phyloP scores from a whole-genome alignment of 1,140 invertebrate species.

The Drosophila ogumai region DNA sequence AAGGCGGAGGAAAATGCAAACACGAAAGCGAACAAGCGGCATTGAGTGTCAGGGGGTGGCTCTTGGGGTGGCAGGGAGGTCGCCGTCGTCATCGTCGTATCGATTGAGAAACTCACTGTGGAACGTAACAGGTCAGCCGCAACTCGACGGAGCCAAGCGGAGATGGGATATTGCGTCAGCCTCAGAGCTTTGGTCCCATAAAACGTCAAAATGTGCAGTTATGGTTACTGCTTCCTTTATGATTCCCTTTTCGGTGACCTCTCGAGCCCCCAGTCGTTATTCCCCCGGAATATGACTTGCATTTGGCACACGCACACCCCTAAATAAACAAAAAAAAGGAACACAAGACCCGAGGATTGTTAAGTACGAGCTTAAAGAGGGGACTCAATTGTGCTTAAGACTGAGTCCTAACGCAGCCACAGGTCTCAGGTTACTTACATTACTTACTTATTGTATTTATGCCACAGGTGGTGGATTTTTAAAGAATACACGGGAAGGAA shows the following conservation, averaged over 20 bases:
- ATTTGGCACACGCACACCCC: constrained; percentile 38
- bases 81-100: constrained; percentile 54
- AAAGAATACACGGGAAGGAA: neutral
- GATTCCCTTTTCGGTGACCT: constrained; percentile 11
- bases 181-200: constrained; percentile 26
- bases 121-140: constrained; percentile 75
- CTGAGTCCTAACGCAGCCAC: constrained; percentile 3
- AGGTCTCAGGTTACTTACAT: constrained; percentile 8
- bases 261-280: neutral
- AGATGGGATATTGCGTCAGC: constrained; percentile 50
- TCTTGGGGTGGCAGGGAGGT: constrained; percentile 9
- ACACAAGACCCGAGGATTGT: neutral
- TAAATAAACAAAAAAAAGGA: constrained; percentile 1
- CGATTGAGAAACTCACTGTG: constrained; percentile 58
- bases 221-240: constrained; percentile 48
- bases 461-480: constrained; percentile 13
- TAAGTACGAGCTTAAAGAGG: constrained; percentile 14
- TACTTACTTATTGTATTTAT: neutral
- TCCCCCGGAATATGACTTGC: constrained; percentile 17
- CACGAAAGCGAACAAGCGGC: constrained; percentile 80
- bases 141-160: constrained; percentile 8
- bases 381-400: constrained; percentile 6
- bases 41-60: constrained; percentile 44
- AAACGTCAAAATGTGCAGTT: constrained; percentile 60
- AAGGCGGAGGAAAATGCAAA: constrained; percentile 71